Evolutionary conservation across 92 coral and sea anemone genomes (phyloP).

Genomic region (Porites rus): DNA sequence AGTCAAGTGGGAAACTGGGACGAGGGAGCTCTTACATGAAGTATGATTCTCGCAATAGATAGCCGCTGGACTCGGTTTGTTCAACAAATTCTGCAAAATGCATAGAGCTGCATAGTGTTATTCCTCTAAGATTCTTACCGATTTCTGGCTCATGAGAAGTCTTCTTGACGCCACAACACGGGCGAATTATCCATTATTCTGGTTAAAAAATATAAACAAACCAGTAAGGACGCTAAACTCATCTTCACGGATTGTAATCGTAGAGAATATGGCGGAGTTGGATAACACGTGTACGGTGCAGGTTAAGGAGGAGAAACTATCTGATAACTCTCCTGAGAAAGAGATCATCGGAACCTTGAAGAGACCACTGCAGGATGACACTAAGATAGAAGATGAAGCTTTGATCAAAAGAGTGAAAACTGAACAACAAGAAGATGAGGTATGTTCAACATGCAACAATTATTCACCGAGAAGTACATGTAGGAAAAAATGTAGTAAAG

Average conservation of each 20-base stretch:
- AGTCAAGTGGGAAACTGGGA: background rate
- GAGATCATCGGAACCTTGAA: constrained; percentile 13
- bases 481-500: too few relatives aligned
- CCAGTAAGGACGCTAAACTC: background rate
- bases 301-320: background rate
- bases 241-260: background rate
- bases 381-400: constrained; percentile 1
- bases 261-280: constrained; percentile 18
- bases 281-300: constrained; percentile 18
- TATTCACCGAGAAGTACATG: too few relatives aligned
- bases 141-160: background rate
- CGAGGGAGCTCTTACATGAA: constrained; percentile 6
- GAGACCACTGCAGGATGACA: constrained; percentile 29
- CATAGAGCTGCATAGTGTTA: too few relatives aligned
- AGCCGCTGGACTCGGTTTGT: constrained; percentile 9
- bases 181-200: background rate
- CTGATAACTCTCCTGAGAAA: background rate
- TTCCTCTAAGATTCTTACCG: background rate
- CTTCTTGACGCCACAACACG: background rate
- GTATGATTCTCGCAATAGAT: too few relatives aligned
- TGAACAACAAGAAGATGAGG: constrained; percentile 18
- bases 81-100: background rate
- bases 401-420: constrained; percentile 21
- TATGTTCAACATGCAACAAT: background rate
- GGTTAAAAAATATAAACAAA: background rate